Evolutionary conservation across 2,888 invertebrate genomes (phyloP), one percentile per base, ranked within the genome.

Genomic region (Latrodectus elegans): DNA sequence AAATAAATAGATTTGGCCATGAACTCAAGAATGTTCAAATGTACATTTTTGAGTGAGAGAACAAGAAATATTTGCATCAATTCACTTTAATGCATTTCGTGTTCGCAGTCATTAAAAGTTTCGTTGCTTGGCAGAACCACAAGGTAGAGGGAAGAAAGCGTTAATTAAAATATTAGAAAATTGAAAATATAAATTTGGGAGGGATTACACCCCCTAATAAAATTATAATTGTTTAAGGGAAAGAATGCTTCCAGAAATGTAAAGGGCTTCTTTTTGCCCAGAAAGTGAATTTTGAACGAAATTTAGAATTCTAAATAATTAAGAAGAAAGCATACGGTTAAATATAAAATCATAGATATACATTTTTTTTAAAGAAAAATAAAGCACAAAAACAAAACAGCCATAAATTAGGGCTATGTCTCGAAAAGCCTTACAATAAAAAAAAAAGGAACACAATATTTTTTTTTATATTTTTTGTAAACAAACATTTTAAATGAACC

Each of bases 281-380:
- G 65, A 64, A 73, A 81, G 73, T 73, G 72, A 60, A 71, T 68
- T 26, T 68, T 72, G 72, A 17, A 72, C 71, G 71, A 80, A 80
- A 60, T 51, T 72, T 64, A 80, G 49, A 60, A 72, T 65, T 80
- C 60, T 80, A 80, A 71, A 80, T 80, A 80, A 80, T 72, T 38
- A 72, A 60, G 70, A 52, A 72, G 17, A 74, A 72, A 72, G 64
- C 55, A 77, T 26, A 77, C 72, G 71, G 52, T 51, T 64, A 64
- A 72, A 80, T 60, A 71, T 17, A 64, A 71, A 80, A 60, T 64
- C 80, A 80, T 80, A 68, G 38, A 38, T 38, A 38, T 38, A 38
- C 38, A 38, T 38, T 38, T 38, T 6, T 38, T 38, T 38, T 38
- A 1, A 38, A 6, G 6, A 38, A 38, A 38, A 38, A 38, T 6